Evolutionary conservation across 2,888 invertebrate species (phyloP).

Genomic region (Rhyacophila evoluta): DNA sequence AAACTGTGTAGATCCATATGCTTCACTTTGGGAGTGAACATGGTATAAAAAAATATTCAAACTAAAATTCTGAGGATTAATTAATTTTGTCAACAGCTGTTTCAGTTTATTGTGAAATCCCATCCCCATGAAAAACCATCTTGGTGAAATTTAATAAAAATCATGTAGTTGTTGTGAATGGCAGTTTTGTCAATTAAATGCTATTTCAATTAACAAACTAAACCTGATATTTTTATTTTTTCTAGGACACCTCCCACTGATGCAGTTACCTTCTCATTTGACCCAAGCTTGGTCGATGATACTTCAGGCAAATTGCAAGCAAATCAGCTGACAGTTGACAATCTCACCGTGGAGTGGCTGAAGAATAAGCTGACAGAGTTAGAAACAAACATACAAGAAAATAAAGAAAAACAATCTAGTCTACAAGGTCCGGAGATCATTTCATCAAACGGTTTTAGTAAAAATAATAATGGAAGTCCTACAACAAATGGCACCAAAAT

Average conservation of each 20-base stretch:
- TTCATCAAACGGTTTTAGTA: slow-evolving; percentile 65
- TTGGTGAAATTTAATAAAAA: too few relatives aligned
- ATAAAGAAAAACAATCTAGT: slow-evolving; percentile 77
- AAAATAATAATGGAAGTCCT: slow-evolving; percentile 58
- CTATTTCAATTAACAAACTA: too few relatives aligned
- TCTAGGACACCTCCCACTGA: slow-evolving; percentile 84
- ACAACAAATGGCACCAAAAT: slow-evolving; percentile 50
- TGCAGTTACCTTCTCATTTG: slow-evolving; percentile 82
- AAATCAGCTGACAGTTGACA: slow-evolving; percentile 92
- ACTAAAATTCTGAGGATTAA: too few relatives aligned
- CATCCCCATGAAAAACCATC: too few relatives aligned
- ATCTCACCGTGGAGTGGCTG: slow-evolving; percentile 91
- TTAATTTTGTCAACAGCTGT: too few relatives aligned
- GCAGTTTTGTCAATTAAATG: too few relatives aligned
- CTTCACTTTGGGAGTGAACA: too few relatives aligned
- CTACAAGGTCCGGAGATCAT: slow-evolving; percentile 70
- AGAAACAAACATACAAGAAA: slow-evolving; percentile 83
- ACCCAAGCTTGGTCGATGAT: slow-evolving; percentile 88
- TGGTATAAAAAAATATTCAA: too few relatives aligned
- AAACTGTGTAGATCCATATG: too few relatives aligned
- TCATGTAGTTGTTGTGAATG: too few relatives aligned
- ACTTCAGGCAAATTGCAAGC: slow-evolving; percentile 88
- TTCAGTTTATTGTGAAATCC: too few relatives aligned
- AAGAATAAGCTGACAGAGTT: slow-evolving; percentile 83
- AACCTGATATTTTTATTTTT: slow-evolving; percentile 30